These are phyloP conservation scores for Cantharis flavilabris DNA, from an alignment of 2,888 invertebrate species.

Conservation along the genomic window DNA sequence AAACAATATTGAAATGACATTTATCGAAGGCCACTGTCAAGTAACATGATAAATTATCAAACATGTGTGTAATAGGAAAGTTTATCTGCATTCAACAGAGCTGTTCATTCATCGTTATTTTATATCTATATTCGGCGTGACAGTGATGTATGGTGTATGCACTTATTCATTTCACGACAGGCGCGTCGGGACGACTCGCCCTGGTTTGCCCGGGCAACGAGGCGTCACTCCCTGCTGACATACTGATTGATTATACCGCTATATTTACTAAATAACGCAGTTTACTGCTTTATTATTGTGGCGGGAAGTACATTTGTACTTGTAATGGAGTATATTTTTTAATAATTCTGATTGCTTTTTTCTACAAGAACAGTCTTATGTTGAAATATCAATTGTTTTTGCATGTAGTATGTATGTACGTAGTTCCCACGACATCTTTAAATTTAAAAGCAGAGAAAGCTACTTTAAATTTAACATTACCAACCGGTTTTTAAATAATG, in stretches of 20 bases:
- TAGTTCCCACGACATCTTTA: conserved; percentile 11
- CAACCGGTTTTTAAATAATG: conserved; percentile 30
- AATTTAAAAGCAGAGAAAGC: conserved; percentile 25
- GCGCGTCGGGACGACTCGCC: conserved; percentile 48
- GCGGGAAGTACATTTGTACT: conserved; percentile 39
- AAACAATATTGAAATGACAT: conserved; percentile 28
- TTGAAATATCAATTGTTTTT: background rate
- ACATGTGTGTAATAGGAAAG: conserved; percentile 57
- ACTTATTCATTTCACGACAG: conserved; percentile 55
- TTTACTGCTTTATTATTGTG: conserved; percentile 54
- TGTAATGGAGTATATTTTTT: conserved; percentile 18
- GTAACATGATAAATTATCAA: conserved; percentile 54
- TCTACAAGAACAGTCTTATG: background rate
- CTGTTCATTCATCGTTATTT: conserved; percentile 57
- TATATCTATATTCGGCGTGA: conserved; percentile 57
- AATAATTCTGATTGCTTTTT: conserved; percentile 7
- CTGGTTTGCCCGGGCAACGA: conserved; percentile 44
- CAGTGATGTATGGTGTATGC: conserved; percentile 58
- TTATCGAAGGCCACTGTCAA: conserved; percentile 35
- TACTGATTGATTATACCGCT: conserved; percentile 54
- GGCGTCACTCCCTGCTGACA: conserved; percentile 53
- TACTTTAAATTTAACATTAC: conserved; percentile 28
- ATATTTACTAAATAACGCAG: conserved; percentile 54
- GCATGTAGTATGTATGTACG: background rate
- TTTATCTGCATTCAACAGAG: conserved; percentile 57